Evolutionary conservation across 2,888 invertebrate species (phyloP).

Genomic region (Entomobrya proxima): DNA sequence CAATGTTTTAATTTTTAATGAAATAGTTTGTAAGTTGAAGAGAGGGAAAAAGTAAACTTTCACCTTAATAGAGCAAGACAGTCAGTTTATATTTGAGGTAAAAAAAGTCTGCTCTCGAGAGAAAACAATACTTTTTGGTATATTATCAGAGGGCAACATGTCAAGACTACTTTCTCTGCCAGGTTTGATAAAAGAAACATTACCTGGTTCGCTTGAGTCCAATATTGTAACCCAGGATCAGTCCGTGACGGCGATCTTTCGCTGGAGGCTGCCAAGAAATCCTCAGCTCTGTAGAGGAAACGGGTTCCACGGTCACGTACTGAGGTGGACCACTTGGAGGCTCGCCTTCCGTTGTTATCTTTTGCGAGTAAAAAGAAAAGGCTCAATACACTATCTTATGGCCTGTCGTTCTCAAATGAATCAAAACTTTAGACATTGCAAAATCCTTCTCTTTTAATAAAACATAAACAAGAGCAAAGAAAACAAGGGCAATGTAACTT

Average conservation of each 20-base stretch:
- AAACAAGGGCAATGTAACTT: background rate
- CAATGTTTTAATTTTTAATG: background rate
- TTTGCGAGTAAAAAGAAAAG: background rate
- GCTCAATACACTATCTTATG: too few species aligned
- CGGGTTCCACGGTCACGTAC: slow-evolving; percentile 83
- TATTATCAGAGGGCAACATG: background rate
- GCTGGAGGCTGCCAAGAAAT: slow-evolving; percentile 87
- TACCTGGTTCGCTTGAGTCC: slow-evolving; percentile 77
- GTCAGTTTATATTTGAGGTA: background rate
- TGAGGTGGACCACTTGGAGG: slow-evolving; percentile 85
- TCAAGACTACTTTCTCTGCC: slow-evolving; percentile 4
- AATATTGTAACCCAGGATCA: slow-evolving; percentile 85
- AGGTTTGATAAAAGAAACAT: slow-evolving; percentile 39
- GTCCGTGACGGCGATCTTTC: slow-evolving; percentile 86
- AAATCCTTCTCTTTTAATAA: too few species aligned
- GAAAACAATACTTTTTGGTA: too few species aligned
- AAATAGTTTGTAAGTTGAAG: background rate
- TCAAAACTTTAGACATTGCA: background rate
- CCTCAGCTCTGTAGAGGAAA: slow-evolving; percentile 84
- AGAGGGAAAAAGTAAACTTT: background rate
- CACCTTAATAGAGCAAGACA: background rate
- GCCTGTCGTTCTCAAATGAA: too few species aligned
- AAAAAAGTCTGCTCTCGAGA: too few species aligned
- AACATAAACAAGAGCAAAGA: background rate
- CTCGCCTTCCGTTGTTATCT: slow-evolving; percentile 79